Conservation (phyloP, 2,797 vertebrate species). For the Selene dorsalis region DNA sequence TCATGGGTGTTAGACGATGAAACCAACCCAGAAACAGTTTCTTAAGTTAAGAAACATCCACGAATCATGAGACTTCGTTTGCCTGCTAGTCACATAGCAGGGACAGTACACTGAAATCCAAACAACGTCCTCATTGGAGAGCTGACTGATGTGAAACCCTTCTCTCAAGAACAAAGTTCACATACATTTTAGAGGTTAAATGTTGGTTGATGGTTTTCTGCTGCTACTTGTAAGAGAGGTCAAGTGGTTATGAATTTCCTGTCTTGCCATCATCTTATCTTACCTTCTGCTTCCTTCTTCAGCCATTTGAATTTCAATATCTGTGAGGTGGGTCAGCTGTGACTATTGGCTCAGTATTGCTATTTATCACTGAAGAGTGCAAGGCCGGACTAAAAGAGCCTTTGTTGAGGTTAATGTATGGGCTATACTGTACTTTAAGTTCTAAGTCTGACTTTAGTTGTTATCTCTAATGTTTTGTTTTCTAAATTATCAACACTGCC, state of each 20-base stretch:
- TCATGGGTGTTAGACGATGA: neutral
- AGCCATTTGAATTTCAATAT: slow-evolving; percentile 39
- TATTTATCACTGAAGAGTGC: slow-evolving; percentile 8
- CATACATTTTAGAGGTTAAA: slow-evolving; percentile 46
- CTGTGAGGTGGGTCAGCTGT: neutral
- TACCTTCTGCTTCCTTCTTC: slow-evolving; percentile 18
- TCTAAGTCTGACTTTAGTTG: neutral
- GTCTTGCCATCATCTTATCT: slow-evolving; percentile 41
- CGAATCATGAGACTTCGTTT: slow-evolving; percentile 17
- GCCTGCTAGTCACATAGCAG: slow-evolving; percentile 46
- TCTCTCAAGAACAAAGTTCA: slow-evolving; percentile 36
- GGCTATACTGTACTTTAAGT: neutral
- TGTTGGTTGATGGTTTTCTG: slow-evolving; percentile 25
- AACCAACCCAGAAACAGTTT: neutral
- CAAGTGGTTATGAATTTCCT: slow-evolving; percentile 33
- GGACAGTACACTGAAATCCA: slow-evolving; percentile 28
- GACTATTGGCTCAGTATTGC: neutral
- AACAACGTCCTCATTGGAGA: slow-evolving; percentile 33
- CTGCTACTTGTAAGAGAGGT: slow-evolving; percentile 28
- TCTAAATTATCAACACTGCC: no score
- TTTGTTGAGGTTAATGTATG: neutral
- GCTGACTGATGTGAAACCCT: slow-evolving; percentile 42
- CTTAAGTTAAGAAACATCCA: neutral
- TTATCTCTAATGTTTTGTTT: neutral
- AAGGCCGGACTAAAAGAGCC: neutral